Percentiles rank a stretch among this genome's conserved stretches.
Conservation (phyloP, 2,888 invertebrate species). For the Apotomis turbidana region DNA sequence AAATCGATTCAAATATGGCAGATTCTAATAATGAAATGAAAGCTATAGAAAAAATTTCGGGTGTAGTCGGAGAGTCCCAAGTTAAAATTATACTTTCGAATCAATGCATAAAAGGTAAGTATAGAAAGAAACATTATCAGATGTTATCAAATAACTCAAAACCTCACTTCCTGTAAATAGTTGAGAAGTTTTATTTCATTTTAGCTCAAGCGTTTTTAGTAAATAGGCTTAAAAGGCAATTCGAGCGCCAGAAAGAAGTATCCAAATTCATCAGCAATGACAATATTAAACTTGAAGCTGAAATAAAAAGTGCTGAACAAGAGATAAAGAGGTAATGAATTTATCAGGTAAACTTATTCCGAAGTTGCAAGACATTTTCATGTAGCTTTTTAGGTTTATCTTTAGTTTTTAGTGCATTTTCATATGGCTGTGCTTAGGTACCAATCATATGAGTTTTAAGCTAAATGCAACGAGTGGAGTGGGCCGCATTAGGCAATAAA, state of each 20-base stretch:
- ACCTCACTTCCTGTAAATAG: no score
- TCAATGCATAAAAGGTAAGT: constrained; percentile 71
- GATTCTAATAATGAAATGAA: constrained; percentile 57
- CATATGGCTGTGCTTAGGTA: no score
- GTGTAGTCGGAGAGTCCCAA: constrained; percentile 67
- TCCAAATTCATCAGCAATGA: constrained; percentile 59
- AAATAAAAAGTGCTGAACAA: constrained; percentile 67
- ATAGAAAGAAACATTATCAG: neutral
- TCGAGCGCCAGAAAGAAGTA: constrained; percentile 59
- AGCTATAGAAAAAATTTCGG: constrained; percentile 61
- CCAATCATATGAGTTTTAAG: no score
- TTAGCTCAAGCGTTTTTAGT: constrained; percentile 66
- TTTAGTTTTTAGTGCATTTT: no score
- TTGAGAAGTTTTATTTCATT: constrained; percentile 1
- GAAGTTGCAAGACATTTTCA: no score
- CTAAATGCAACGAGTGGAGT: no score
- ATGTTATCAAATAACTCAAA: neutral
- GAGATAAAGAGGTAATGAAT: constrained; percentile 61
- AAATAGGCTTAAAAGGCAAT: constrained; percentile 63
- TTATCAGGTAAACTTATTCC: no score
- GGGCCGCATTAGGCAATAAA: no score
- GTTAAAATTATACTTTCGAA: constrained; percentile 62
- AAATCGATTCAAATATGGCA: constrained; percentile 54
- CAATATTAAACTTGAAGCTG: constrained; percentile 65
- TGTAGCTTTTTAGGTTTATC: no score